Evolutionary conservation across 2,797 vertebrate genomes (phyloP).

Genomic region (Gadopsis marmoratus): DNA sequence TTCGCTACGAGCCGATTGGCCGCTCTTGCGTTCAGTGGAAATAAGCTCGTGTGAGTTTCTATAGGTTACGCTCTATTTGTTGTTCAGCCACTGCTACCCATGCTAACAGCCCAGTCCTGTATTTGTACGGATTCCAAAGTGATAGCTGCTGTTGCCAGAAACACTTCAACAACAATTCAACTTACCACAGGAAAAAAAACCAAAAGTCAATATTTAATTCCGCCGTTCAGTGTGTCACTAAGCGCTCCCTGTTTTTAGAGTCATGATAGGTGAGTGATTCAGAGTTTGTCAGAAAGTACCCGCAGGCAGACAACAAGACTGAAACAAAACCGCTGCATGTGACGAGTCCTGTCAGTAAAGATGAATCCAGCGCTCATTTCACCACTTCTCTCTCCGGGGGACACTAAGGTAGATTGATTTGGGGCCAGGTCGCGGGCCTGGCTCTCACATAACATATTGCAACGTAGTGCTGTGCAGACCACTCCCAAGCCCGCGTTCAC

Average conservation of each 20-base stretch:
- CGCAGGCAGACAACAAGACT: neutral
- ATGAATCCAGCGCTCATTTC: conserved; percentile 7
- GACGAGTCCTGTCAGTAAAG: neutral
- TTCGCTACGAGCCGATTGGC: too few species aligned
- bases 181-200: too few species aligned
- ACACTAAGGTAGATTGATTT: conserved; percentile 38
- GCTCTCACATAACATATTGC: conserved; percentile 1
- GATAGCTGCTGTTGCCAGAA: neutral
- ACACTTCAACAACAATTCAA: neutral
- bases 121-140: neutral
- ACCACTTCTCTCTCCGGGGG: neutral
- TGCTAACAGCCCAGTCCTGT: neutral
- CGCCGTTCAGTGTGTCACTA: neutral
- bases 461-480: neutral
- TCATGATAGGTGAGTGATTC: neutral
- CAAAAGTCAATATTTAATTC: neutral
- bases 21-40: too few species aligned
- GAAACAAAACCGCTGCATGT: neutral
- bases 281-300: neutral
- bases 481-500: neutral
- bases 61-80: too few species aligned
- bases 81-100: neutral
- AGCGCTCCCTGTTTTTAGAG: neutral
- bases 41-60: neutral
- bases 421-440: conserved; percentile 1